phyloP scores from a whole-genome alignment of 2,113 vertebrate species.

The Austrofundulus limnaeus region DNA sequence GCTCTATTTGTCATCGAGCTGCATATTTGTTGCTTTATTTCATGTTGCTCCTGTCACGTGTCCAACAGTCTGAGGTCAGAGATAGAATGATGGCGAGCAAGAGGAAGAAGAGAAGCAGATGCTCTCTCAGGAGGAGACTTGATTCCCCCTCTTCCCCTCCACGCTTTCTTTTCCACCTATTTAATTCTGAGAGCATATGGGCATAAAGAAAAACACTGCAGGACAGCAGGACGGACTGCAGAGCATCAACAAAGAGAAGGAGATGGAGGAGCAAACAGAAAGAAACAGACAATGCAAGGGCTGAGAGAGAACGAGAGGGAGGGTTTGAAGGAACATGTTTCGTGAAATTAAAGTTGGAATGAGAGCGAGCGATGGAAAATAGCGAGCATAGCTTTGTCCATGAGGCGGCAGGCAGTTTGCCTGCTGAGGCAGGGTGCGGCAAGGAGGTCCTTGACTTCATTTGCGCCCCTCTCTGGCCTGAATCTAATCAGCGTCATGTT shows the following conservation, averaged over 20 bases:
- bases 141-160: slow-evolving; percentile 47
- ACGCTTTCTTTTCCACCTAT: slow-evolving; percentile 25
- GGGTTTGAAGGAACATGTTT: slow-evolving; percentile 46
- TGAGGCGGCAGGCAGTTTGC: slow-evolving; percentile 52
- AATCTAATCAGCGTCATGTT: slow-evolving; percentile 43
- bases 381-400: slow-evolving; percentile 45
- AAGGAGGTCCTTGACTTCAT: slow-evolving; percentile 69
- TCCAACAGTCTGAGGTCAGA: slow-evolving; percentile 69
- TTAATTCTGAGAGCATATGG: slow-evolving; percentile 70
- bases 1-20: slow-evolving; percentile 57
- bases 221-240: slow-evolving; percentile 45
- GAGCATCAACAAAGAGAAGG: slow-evolving; percentile 48
- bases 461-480: slow-evolving; percentile 50
- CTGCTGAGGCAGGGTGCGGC: slow-evolving; percentile 66
- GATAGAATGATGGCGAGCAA: slow-evolving; percentile 27
- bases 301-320: slow-evolving; percentile 12
- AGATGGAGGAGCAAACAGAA: background rate
- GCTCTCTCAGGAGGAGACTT: slow-evolving; percentile 75
- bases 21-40: slow-evolving; percentile 60
- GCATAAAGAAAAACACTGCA: slow-evolving; percentile 58
- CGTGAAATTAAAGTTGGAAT: slow-evolving; percentile 46
- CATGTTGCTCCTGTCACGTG: slow-evolving; percentile 60
- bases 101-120: slow-evolving; percentile 72
- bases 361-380: slow-evolving; percentile 55
- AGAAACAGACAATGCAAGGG: background rate